Evolutionary conservation across 30 jellyfish, hydroid and myxozoan genomes (phyloP).

Genomic region (Chironex yamaguchii): DNA sequence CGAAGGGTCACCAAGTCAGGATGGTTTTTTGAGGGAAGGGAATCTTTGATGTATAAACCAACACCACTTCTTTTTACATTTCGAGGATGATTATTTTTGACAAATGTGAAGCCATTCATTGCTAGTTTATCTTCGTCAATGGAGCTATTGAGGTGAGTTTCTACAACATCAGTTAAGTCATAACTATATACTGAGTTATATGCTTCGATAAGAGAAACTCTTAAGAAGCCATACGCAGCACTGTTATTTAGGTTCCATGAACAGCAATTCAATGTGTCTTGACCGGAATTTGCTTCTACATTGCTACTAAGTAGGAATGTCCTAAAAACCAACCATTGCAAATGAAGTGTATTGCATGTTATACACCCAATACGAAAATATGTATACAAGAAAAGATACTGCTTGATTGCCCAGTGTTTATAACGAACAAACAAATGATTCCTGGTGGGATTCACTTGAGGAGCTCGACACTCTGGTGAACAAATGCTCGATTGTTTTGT

Average conservation of each 20-base stretch:
- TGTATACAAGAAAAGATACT: conserved; percentile 3
- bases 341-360: conserved; percentile 36
- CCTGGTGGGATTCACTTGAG: conserved; percentile 55
- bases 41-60: neutral
- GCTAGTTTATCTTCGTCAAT: conserved; percentile 57
- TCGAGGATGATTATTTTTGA: conserved; percentile 66
- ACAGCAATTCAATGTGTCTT: conserved; percentile 56
- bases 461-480: conserved; percentile 28
- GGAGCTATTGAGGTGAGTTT: conserved; percentile 70
- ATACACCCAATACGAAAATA: conserved; percentile 40
- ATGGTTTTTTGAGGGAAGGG: conserved; percentile 21
- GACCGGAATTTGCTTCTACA: conserved; percentile 75
- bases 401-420: neutral
- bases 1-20: conserved; percentile 33
- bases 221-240: conserved; percentile 68
- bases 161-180: conserved; percentile 64
- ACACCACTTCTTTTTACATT: conserved; percentile 61
- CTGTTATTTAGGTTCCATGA: conserved; percentile 64
- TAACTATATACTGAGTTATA: conserved; percentile 67
- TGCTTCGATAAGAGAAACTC: conserved; percentile 59
- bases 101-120: conserved; percentile 58
- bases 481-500: no score
- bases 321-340: conserved; percentile 61
- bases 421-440: conserved; percentile 18
- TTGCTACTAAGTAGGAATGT: conserved; percentile 69